A percentile compares a stretch with the other conserved stretches of the same genome.
Evolutionary conservation across 2,888 invertebrate genomes (phyloP).

Genomic region (Cacoxenus indagator): DNA sequence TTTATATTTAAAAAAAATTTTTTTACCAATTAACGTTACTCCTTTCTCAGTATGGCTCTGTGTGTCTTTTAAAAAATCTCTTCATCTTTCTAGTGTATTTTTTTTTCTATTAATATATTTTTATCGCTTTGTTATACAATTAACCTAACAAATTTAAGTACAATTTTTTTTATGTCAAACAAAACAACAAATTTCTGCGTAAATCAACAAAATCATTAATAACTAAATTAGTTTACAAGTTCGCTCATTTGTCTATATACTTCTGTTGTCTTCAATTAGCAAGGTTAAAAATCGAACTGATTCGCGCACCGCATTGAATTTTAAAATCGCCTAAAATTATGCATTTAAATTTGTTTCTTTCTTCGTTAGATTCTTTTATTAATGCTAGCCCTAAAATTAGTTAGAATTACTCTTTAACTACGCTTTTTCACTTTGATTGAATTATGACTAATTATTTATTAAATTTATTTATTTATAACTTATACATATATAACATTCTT

Average conservation of each 20-base stretch:
- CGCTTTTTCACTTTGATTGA: slow-evolving; percentile 1
- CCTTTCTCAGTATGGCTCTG: neutral
- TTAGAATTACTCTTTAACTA: slow-evolving; percentile 17
- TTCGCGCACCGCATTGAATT: neutral
- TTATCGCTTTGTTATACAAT: slow-evolving; percentile 22
- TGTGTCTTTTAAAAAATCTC: slow-evolving; percentile 1
- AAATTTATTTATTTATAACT: neutral
- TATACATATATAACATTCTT: slow-evolving; percentile 11
- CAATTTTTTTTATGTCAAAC: neutral
- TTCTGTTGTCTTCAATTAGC: neutral
- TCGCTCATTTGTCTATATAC: neutral
- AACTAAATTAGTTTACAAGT: neutral
- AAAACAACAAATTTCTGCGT: neutral
- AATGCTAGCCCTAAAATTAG: slow-evolving; percentile 15
- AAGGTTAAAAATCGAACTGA: neutral
- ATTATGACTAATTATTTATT: slow-evolving; percentile 9
- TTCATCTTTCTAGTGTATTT: neutral
- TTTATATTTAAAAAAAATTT: too few species aligned
- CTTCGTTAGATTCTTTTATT: neutral
- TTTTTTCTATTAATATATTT: slow-evolving; percentile 26
- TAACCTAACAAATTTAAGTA: slow-evolving; percentile 21
- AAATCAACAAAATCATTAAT: slow-evolving; percentile 11
- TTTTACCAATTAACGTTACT: too few species aligned
- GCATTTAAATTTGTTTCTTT: neutral
- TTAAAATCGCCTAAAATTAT: slow-evolving; percentile 11